Base-by-base conservation (phyloP, 2,113 vertebrate genomes). In the Rostratula benghalensis region DNA sequence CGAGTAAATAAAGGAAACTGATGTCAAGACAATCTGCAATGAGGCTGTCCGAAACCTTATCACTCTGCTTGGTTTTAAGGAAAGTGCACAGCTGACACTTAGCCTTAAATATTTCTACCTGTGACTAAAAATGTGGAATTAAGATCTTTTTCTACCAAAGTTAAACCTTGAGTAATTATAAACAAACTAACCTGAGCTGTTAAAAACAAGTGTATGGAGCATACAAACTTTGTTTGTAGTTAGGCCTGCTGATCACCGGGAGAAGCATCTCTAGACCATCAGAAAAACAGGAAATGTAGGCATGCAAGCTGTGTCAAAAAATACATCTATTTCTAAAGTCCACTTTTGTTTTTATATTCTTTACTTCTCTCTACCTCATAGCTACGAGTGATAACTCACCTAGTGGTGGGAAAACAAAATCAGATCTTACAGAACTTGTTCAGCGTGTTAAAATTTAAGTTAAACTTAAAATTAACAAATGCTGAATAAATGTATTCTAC, bases 1-100 rank as follows among this genome's bases (percentile, higher is more conserved):
- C 68, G 56, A 70, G 71, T 56, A 95, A 96, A 94, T 94, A 51
- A 45, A 35, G 92, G 89, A 97, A 98, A 87, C 87, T 96, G 92
- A 97, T 95, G 88, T 90, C 56, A 94, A 83, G 46, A 89, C 90
- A 97, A 93, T 31, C 19, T 68, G 48, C 33, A 69, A 53, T 2
- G 7, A 60, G 24, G 35, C 39, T 76, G 83, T 70, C 93, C 7
- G 0, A 54, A 93, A 17, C 21, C 56, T 73, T 80, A 90, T 93
- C 88, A 60, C 35, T 95, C 81, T 28, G 5, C 27, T 95, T 71
- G 61, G 50, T 64, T 80, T 83, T 21, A 89, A 57, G 37, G 48
- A 93, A 90, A 87, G 45, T 28, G 18, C 16, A 50, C 31, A 39
- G 28, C 61, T 93, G 41, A 61, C 18, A 16, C 11, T 80, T 93